These are phyloP conservation scores for Aradus depressus DNA, from an alignment of 2,888 invertebrate genomes.

Conservation along the genomic window DNA sequence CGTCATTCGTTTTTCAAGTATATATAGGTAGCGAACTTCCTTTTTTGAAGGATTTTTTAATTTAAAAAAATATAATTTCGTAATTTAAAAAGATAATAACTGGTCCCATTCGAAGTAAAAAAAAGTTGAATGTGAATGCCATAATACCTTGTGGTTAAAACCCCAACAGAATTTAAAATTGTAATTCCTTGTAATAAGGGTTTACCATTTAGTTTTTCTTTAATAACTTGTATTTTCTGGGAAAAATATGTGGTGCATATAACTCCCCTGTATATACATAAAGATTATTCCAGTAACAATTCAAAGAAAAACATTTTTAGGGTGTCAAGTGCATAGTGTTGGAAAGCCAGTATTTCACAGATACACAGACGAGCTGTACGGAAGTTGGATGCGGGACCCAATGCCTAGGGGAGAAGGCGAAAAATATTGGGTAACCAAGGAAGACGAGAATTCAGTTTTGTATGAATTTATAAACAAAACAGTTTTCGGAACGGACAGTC, in stretches of 20 bases:
- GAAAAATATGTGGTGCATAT: no score
- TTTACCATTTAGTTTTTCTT: background rate
- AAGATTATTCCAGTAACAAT: background rate
- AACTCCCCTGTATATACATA: no score
- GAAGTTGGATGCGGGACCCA: conserved; percentile 46
- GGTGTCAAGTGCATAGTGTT: conserved; percentile 78
- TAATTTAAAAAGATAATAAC: no score
- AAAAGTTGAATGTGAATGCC: no score
- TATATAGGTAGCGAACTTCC: no score
- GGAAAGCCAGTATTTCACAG: conserved; percentile 88
- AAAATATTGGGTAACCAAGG: conserved; percentile 74
- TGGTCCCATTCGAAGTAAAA: no score
- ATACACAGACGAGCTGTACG: conserved; percentile 66
- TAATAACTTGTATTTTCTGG: background rate
- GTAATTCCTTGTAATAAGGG: background rate
- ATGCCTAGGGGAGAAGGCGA: conserved; percentile 44
- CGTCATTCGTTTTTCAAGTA: no score
- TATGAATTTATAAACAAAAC: conserved; percentile 68
- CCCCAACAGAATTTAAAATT: no score
- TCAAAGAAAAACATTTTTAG: conserved; percentile 46
- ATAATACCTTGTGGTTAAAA: no score
- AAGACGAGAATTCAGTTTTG: conserved; percentile 57
- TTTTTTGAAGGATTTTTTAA: no score
- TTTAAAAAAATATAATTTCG: no score
- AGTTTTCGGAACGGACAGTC: conserved; percentile 44